phyloP scores from a whole-genome alignment of 2,113 vertebrate genomes.

The Microtus montanus region DNA sequence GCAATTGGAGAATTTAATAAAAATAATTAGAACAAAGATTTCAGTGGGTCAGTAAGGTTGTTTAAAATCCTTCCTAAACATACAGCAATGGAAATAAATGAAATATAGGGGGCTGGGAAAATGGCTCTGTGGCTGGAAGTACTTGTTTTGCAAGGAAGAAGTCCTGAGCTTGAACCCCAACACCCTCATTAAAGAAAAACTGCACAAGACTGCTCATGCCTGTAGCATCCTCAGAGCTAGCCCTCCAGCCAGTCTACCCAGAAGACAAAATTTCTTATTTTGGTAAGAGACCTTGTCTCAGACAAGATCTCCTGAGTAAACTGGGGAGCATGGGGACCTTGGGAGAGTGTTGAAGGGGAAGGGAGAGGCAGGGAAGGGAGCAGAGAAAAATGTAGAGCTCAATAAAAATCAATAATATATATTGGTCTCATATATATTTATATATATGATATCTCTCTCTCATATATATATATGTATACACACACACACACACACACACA shows the following conservation, averaged over 20 bases:
- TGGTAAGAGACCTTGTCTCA: background rate
- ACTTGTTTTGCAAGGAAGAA: background rate
- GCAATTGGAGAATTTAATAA: conserved; percentile 40
- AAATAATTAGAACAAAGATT: background rate
- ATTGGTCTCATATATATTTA: too few relatives aligned
- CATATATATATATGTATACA: too few relatives aligned
- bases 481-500: too few relatives aligned
- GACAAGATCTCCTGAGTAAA: too few relatives aligned
- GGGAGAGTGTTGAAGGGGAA: too few relatives aligned
- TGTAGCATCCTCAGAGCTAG: background rate
- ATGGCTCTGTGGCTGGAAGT: background rate
- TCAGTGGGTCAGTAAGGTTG: background rate
- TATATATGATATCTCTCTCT: too few relatives aligned
- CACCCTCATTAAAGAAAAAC: background rate
- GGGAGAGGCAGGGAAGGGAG: too few relatives aligned
- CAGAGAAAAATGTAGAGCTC: too few relatives aligned
- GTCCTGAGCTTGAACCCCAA: background rate
- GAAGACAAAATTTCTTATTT: background rate
- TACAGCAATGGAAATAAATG: background rate
- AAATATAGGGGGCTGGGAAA: background rate
- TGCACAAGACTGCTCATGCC: background rate
- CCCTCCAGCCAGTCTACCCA: background rate
- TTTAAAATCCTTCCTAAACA: background rate
- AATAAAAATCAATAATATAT: too few relatives aligned
- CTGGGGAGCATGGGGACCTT: too few relatives aligned